Percentiles rank a stretch among this genome's conserved stretches.
Evolutionary conservation across 2,113 vertebrate species (phyloP).

Genomic region (Anhinga rufa): DNA sequence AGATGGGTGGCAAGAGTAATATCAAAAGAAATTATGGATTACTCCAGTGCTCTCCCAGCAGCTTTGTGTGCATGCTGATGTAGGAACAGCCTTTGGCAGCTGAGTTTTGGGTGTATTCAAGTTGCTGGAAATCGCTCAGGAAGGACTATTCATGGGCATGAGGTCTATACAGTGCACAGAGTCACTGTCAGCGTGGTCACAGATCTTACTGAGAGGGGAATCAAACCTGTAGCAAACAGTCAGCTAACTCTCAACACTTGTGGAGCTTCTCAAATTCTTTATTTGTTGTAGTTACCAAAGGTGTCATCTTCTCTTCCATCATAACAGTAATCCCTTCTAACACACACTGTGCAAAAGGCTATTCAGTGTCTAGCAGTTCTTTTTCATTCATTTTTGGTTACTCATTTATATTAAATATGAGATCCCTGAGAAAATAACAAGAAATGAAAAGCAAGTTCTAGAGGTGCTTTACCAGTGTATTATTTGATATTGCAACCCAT

Average conservation of each 20-base stretch:
- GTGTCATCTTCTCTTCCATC: not conserved
- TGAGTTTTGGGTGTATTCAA: not conserved
- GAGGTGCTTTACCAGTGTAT: not conserved
- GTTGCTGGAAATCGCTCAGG: not conserved
- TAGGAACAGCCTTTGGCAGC: not conserved
- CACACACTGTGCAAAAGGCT: not conserved
- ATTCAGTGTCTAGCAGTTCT: not conserved
- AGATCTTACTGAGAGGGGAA: not conserved
- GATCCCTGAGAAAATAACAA: not conserved
- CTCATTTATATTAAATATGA: not conserved
- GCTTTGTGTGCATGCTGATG: not conserved
- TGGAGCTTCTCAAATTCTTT: not conserved
- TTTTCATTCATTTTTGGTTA: not conserved
- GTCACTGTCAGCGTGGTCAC: not conserved
- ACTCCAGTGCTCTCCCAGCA: not conserved
- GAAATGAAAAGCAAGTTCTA: not conserved
- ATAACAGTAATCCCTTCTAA: not conserved
- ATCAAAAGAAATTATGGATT: not conserved
- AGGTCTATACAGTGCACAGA: not conserved
- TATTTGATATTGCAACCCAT: not conserved
- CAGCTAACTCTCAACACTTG: accelerated
- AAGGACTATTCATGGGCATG: not conserved
- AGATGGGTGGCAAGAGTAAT: not conserved
- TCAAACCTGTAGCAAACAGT: not conserved
- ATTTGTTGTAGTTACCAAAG: not conserved